A percentile compares a stretch with the other conserved stretches of the same genome.
phyloP scores from a whole-genome alignment of 2,888 invertebrate species.

The Meteorus cinctellus region DNA sequence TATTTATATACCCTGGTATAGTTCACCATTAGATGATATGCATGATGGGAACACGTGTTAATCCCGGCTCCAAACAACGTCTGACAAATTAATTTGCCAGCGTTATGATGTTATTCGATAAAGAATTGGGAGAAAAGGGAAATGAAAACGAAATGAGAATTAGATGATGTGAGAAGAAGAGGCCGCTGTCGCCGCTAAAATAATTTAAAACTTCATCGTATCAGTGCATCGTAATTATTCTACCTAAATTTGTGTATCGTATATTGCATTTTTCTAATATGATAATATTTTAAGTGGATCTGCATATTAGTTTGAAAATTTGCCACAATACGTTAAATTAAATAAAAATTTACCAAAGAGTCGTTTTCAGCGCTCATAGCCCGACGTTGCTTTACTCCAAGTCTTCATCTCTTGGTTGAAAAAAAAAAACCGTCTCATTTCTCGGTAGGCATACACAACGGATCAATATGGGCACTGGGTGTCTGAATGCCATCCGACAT shows the following conservation, averaged over 20 bases:
- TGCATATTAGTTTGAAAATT: background rate
- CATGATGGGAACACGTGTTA: slow-evolving; percentile 36
- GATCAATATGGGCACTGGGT: background rate
- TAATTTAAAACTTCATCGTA: no score
- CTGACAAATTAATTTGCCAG: slow-evolving; percentile 32
- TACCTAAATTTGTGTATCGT: no score
- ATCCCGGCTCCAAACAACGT: slow-evolving; percentile 36
- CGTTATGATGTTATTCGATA: background rate
- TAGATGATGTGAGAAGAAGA: background rate
- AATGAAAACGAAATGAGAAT: background rate
- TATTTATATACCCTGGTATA: background rate
- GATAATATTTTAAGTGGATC: no score
- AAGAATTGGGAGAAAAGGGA: background rate
- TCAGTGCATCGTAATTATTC: no score
- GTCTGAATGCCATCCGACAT: slow-evolving; percentile 14
- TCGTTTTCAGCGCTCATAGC: slow-evolving; percentile 73
- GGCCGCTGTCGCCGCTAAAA: no score
- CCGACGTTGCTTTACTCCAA: slow-evolving; percentile 63
- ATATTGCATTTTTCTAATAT: no score
- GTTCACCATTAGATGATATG: slow-evolving; percentile 22
- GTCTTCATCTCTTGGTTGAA: slow-evolving; percentile 51
- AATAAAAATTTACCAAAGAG: slow-evolving; percentile 70
- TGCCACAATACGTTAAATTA: background rate
- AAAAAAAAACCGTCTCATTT: slow-evolving; percentile 43
- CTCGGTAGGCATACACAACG: background rate